Evolutionary conservation across 2,113 vertebrate species (phyloP), one percentile per base, ranked within the genome.

Genomic region (Clupea harengus): DNA sequence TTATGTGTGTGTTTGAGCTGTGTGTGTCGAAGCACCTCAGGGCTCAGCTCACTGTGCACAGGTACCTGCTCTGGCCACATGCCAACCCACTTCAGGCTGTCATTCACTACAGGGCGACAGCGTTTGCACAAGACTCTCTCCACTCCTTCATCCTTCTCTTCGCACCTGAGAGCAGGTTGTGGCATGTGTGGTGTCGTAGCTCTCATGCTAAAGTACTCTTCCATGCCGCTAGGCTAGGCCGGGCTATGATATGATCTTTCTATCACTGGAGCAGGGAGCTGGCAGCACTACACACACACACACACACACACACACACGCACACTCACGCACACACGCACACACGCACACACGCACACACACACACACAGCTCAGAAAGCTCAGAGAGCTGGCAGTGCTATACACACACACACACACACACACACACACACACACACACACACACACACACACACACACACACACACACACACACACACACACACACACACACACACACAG

Each of bases 131-230:
- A 52, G 9, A 11, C 64, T 28, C n/a, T 67, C n/a, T 28, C 64
- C 22, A 4, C 18, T 64, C 64, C 25, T 2, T 72, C 60, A 5
- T 75, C 83, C 45, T 4, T 82, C 22, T 87, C 83, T 86, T 67
- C 45, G 54, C 46, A 39, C 64, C 64, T 87, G 11, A 75, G 28
- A 81, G 86, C 93, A 93, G 64, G 94, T 89, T 81, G 80, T 0
- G 25, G 82, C 94, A 17, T 87, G 94, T 45, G 44, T 90, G 92
- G 52, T 32, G 82, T 45, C 85, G 82, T 86, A 88, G 49, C 49
- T 32, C 83, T 86, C 54, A 75, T 85, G 87, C 89, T 89, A 84
- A 84, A 89, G 91, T 91, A 92, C 88, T 91, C 52, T 80, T 86
- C 83, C 60, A 22, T 75, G 89, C 93, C 90, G 4, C 39, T 32